These are phyloP conservation scores for Rhodophaea formosa DNA, from an alignment of 2,888 invertebrate genomes.

Conservation along the genomic window DNA sequence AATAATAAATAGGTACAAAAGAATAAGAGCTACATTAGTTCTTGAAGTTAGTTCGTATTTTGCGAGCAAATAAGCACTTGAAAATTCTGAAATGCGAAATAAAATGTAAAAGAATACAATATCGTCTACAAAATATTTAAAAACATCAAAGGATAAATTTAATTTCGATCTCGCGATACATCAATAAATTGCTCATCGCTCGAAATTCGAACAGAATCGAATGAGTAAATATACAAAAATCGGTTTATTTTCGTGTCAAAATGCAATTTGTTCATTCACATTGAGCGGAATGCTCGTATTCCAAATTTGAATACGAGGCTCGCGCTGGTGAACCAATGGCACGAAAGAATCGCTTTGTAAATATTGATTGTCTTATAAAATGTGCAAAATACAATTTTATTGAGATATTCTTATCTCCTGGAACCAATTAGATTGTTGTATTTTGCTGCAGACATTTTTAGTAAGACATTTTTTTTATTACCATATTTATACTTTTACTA, in stretches of 20 bases:
- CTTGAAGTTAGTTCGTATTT: too few species aligned
- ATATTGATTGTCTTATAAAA: constrained; percentile 8
- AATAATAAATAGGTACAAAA: too few species aligned
- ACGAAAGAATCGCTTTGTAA: constrained; percentile 14
- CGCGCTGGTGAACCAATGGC: constrained; percentile 17
- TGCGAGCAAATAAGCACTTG: too few species aligned
- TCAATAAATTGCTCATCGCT: neutral
- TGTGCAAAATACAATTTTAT: constrained; percentile 2
- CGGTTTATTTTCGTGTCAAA: constrained; percentile 37
- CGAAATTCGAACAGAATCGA: constrained; percentile 27
- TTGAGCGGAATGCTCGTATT: constrained; percentile 32
- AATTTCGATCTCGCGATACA: neutral
- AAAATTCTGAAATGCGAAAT: too few species aligned
- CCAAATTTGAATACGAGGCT: constrained; percentile 34
- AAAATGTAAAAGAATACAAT: too few species aligned
- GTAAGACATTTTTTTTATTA: too few species aligned
- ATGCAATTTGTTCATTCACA: constrained; percentile 43
- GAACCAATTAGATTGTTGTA: neutral
- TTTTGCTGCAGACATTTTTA: too few species aligned
- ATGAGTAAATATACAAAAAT: constrained; percentile 37
- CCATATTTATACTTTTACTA: too few species aligned
- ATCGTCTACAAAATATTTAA: neutral
- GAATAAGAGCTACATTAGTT: too few species aligned
- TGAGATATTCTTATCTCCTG: neutral
- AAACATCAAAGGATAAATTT: neutral